Percentiles rank a stretch among this genome's conserved stretches.
These are phyloP conservation scores for Spatulosminthurus flaviceps DNA, from an alignment of 2,888 invertebrate species.

Conservation along the genomic window DNA sequence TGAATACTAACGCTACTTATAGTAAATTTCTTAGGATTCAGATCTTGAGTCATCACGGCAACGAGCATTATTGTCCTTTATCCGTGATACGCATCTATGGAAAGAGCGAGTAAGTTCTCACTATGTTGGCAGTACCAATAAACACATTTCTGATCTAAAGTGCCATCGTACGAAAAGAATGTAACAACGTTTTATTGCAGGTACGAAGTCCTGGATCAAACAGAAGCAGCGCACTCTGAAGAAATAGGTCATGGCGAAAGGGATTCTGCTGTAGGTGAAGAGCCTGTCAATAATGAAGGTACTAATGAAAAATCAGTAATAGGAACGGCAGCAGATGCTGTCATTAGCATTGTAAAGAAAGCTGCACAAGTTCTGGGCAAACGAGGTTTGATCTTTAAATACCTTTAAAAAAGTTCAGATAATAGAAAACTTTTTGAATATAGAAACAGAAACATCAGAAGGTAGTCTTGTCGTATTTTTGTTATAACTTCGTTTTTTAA, in stretches of 20 bases:
- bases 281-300: slow-evolving; percentile 65
- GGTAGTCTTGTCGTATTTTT: background rate
- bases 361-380: slow-evolving; percentile 87
- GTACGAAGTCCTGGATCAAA: slow-evolving; percentile 80
- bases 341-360: slow-evolving; percentile 90
- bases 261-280: slow-evolving; percentile 68
- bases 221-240: slow-evolving; percentile 71
- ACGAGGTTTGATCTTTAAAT: slow-evolving; percentile 66
- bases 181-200: slow-evolving; percentile 46
- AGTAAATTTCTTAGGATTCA: slow-evolving; percentile 70
- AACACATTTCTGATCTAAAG: slow-evolving; percentile 18
- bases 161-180: no score
- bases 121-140: slow-evolving; percentile 39
- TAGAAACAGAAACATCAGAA: no score
- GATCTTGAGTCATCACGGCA: slow-evolving; percentile 91
- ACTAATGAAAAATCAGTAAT: slow-evolving; percentile 66
- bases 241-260: slow-evolving; percentile 68
- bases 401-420: background rate
- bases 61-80: slow-evolving; percentile 97
- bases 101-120: slow-evolving; percentile 78
- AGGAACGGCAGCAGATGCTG: slow-evolving; percentile 88
- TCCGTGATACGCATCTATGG: slow-evolving; percentile 95
- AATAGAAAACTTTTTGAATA: no score
- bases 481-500: no score
- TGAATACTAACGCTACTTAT: slow-evolving; percentile 64